A percentile compares a stretch with the other conserved stretches of the same genome.
Conservation (phyloP, 2,888 invertebrate species). For the Leucophora obtusa region DNA sequence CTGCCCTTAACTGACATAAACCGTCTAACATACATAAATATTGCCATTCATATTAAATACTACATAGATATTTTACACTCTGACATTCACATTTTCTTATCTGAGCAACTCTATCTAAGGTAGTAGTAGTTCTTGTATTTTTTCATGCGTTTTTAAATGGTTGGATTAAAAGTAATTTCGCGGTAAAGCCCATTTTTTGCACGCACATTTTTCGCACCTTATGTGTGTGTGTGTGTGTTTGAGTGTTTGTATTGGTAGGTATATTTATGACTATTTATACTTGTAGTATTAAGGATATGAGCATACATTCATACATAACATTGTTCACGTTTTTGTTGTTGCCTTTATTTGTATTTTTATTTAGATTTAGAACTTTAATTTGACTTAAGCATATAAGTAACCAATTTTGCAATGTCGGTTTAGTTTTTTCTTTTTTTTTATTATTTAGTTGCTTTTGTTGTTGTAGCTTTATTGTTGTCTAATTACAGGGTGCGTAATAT, state of each 20-base stretch:
- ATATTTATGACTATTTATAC: constrained; percentile 8
- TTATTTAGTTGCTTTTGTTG: neutral
- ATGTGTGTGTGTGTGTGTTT: constrained; percentile 7
- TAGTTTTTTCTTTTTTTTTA: neutral
- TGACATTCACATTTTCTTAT: constrained; percentile 51
- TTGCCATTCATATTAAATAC: neutral
- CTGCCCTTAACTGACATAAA: constrained; percentile 50
- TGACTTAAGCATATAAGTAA: constrained; percentile 39
- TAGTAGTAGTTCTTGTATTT: constrained; percentile 38
- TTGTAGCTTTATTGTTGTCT: constrained; percentile 35
- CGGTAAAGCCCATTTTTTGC: constrained; percentile 76
- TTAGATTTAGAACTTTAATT: constrained; percentile 28
- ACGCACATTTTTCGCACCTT: constrained; percentile 71
- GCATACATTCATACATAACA: neutral
- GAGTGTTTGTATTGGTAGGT: neutral
- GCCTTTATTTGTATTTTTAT: neutral
- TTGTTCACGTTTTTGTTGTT: constrained; percentile 2
- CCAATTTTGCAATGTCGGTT: neutral
- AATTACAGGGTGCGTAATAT: constrained; percentile 39
- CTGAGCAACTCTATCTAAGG: constrained; percentile 42
- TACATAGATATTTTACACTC: constrained; percentile 13
- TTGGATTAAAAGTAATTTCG: constrained; percentile 74
- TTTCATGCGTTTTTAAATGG: constrained; percentile 68
- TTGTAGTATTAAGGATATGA: constrained; percentile 9
- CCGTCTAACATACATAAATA: constrained; percentile 4